phyloP scores from a whole-genome alignment of 1,140 invertebrate genomes.

The Drosophila bipectinata region DNA sequence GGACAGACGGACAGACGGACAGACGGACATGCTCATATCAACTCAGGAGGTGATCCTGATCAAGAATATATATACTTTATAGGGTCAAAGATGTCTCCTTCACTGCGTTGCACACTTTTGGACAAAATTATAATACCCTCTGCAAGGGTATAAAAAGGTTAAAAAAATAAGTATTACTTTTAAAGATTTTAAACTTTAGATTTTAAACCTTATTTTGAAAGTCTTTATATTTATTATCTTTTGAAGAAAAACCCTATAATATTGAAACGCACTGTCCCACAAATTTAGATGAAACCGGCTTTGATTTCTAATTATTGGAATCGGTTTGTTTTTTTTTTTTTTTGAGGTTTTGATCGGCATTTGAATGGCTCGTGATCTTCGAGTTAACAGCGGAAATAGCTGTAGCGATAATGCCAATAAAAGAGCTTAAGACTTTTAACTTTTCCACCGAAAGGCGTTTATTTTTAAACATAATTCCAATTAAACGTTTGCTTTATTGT shows the following conservation, averaged over 20 bases:
- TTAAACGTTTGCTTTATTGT: conserved; percentile 70
- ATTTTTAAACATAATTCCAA: conserved; percentile 74
- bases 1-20: too few relatives aligned
- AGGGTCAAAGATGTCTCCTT: too few relatives aligned
- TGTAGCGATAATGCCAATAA: conserved; percentile 77
- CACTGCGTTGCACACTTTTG: too few relatives aligned
- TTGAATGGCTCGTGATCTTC: conserved; percentile 66
- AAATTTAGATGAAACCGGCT: conserved; percentile 61
- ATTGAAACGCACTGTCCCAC: conserved; percentile 20
- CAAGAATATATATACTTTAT: too few relatives aligned
- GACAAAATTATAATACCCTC: too few relatives aligned
- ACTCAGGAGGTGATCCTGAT: too few relatives aligned
- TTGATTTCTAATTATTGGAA: conserved; percentile 79
- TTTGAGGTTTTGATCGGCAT: conserved; percentile 10
- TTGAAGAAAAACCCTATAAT: neutral
- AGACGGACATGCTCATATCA: too few relatives aligned
- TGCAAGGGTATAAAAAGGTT: too few relatives aligned
- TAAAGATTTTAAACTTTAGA: neutral
- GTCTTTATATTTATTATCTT: neutral
- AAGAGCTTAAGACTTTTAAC: conserved; percentile 44
- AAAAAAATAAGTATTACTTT: neutral
- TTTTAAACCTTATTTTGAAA: neutral
- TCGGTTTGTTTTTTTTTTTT: conserved; percentile 36
- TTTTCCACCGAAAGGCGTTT: conserved; percentile 65
- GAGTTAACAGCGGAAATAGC: conserved; percentile 78